Base-by-base conservation (phyloP, 2,797 vertebrate genomes). In the Pantherophis vulpinus region DNA sequence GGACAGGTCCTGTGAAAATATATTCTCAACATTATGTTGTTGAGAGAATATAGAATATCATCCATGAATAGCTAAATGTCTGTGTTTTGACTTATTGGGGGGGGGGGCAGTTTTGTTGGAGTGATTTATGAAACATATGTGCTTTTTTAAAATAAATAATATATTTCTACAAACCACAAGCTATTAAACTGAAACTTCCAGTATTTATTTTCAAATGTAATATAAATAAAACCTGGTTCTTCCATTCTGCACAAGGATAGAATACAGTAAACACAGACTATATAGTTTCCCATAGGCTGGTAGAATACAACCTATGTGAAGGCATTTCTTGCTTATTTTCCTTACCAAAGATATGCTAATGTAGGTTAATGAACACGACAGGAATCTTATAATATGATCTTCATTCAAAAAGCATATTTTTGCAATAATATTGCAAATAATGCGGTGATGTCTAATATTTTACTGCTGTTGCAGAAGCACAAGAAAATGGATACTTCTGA, bases 341-440 rank as follows among this genome's bases (percentile, higher is more conserved):
- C 25, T 94, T 96, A 94, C 96, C 95, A 95, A 92, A 96, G 95
- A 91, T 94, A 95, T 95, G 95, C 94, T 94, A 92, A 93, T 93
- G 74, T 94, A 93, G 90, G 94, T 93, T 89, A 20, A 91, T 42
- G 51, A 13, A 4, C 54, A 27, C 54, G 20, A 47, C 32, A 9
- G 5, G 1, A 54, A 25, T 25, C 86, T 59, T n/a, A 10, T 11
- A 59, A 4, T 55, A 51, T 27, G 55, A 55, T 18, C 4, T 25
- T 79, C n/a, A 51, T 92, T 70, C 23, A 87, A 51, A 58, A 74
- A 12, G 3, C 20, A 20, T 74, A 60, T 60, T 18, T 32, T 37
- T 83, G 29, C 13, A 61, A 32, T 37, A 55, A 13, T 32, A 1
- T 13, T 87, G 86, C 86, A 90, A 90, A 54, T 79, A 87, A 79